Evolutionary conservation across 92 coral and sea anemone genomes (phyloP).

Genomic region (Epizoanthus ramosus): DNA sequence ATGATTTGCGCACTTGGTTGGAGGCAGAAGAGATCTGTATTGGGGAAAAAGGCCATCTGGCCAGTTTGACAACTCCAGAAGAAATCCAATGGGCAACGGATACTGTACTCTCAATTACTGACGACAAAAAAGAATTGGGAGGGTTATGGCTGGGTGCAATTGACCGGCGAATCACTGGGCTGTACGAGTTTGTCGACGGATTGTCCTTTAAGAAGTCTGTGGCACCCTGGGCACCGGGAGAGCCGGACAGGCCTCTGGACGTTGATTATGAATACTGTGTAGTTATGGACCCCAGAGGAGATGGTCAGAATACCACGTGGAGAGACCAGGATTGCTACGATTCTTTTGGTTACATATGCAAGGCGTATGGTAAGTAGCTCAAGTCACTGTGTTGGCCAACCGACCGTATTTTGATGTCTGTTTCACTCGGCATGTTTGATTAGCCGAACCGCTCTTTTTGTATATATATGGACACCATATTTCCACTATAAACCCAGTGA

Average conservation of each 20-base stretch:
- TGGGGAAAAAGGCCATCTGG: conserved; percentile 67
- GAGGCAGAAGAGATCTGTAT: conserved; percentile 78
- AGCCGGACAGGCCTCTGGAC: conserved; percentile 69
- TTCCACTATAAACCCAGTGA: no score
- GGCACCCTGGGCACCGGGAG: conserved; percentile 87
- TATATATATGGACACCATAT: no score
- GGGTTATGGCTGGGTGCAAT: conserved; percentile 82
- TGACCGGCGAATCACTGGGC: conserved; percentile 61
- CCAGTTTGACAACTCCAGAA: conserved; percentile 55
- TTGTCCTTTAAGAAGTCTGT: conserved; percentile 61
- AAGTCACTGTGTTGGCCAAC: no score
- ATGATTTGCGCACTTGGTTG: conserved; percentile 75
- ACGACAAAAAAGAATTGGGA: conserved; percentile 48
- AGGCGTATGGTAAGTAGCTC: conserved; percentile 58
- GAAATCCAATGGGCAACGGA: conserved; percentile 67
- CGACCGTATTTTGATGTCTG: no score
- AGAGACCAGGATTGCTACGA: conserved; percentile 77
- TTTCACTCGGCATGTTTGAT: no score
- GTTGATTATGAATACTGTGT: conserved; percentile 64
- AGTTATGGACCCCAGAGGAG: conserved; percentile 54
- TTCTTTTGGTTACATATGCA: conserved; percentile 74
- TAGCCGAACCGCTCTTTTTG: no score
- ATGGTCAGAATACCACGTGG: conserved; percentile 57
- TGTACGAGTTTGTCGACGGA: conserved; percentile 79
- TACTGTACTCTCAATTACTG: conserved; percentile 45